Base-by-base conservation (phyloP, 2,113 vertebrate species). In the Zapornia atra region DNA sequence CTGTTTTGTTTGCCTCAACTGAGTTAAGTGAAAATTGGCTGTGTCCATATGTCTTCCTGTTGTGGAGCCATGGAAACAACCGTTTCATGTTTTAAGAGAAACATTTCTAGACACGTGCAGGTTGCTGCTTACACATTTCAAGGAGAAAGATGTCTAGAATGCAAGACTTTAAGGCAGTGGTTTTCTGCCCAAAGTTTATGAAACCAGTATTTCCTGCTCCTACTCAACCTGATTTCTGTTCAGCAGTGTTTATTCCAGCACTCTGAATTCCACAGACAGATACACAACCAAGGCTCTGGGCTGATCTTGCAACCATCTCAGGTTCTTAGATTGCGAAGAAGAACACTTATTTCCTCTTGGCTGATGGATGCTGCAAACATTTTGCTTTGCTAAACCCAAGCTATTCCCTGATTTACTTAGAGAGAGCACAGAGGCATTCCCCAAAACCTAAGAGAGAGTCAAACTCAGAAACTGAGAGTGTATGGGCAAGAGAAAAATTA, bases 21-120 rank as follows among this genome's bases (percentile, higher is more conserved):
- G 86, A 93, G 73, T 33, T 93, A 86, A 84, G 83, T 50, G 69
- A 94, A 91, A 91, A 93, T 94, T n/a, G 36, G 5, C 48, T 76
- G 50, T 44, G n/a, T 46, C 82, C 85, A 33, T 88, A 93, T 77
- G 90, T 68, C 91, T 92, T 80, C 42, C 57, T 57, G 4, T 44
- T 88, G 69, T 42, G 40, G 9, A 89, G 48, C 65, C 48, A 36
- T 11, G 20, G 29, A 92, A 83, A 80, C 57, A 93, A 93, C 33
- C 75, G 65, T 92, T 81, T 44, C 21, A 33, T 20, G 12, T 61
- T 92, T 69, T 59, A 78, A 82, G 38, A 92, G n/a, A 34, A 92
- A 68, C 5, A 11, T 72, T 94, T 82, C 53, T 51, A 84, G 61
- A 57, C 61, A 84, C 19, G 28, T 72, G 70, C 6, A 6, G 13